Evolutionary conservation across 2,113 vertebrate species (phyloP).

Genomic region (Talpa occidentalis): DNA sequence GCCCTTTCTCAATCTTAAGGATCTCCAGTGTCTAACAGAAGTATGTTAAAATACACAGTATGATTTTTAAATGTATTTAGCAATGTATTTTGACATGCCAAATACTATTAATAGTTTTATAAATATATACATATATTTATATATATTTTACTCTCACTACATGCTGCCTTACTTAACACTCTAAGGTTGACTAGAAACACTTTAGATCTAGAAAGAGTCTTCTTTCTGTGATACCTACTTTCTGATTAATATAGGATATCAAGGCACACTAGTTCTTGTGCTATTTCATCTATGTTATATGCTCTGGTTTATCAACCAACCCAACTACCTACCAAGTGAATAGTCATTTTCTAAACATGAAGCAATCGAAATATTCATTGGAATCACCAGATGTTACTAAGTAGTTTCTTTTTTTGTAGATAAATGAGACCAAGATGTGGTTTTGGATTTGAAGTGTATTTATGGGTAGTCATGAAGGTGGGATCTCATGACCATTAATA

Average conservation of each 20-base stretch:
- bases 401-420: background rate
- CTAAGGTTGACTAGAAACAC: background rate
- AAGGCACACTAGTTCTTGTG: background rate
- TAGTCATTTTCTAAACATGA: background rate
- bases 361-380: background rate
- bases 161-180: background rate
- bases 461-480: background rate
- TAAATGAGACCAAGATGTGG: background rate
- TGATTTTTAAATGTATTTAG: background rate
- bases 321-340: background rate
- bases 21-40: background rate
- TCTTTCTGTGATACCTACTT: background rate
- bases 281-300: background rate
- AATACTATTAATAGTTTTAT: background rate
- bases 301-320: background rate
- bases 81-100: slow-evolving; percentile 4
- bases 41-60: background rate
- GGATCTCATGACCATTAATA: background rate
- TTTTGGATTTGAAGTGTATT: background rate
- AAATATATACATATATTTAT: background rate
- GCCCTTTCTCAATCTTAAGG: background rate
- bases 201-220: background rate
- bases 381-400: background rate
- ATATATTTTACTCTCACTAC: slow-evolving; percentile 31
- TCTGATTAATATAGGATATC: slow-evolving; percentile 20